Percentiles rank a stretch among this genome's conserved stretches.
Evolutionary conservation across 2,888 invertebrate species (phyloP).

Genomic region (Eupelmus urozonus): DNA sequence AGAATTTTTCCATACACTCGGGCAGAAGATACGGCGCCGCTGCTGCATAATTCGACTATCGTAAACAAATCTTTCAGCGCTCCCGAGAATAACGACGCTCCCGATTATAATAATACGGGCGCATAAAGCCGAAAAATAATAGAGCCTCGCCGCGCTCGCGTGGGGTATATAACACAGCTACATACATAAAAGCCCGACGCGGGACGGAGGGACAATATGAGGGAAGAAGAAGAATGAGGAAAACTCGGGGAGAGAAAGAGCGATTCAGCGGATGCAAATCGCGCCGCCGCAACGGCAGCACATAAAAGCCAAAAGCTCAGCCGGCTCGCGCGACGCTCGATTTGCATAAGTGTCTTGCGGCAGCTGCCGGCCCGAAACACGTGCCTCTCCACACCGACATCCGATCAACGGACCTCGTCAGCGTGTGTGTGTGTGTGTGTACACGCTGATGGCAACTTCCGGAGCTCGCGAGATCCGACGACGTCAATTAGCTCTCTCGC

Average conservation of each 20-base stretch:
- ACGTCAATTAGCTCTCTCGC: slow-evolving; percentile 39
- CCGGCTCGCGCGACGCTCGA: slow-evolving; percentile 66
- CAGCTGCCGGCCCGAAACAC: slow-evolving; percentile 73
- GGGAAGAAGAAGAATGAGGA: slow-evolving; percentile 61
- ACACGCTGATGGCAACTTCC: slow-evolving; percentile 29
- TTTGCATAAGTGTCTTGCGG: slow-evolving; percentile 76
- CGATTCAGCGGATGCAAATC: slow-evolving; percentile 74
- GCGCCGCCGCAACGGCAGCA: slow-evolving; percentile 68
- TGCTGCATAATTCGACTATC: slow-evolving; percentile 37
- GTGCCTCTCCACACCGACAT: slow-evolving; percentile 67
- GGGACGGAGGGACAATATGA: slow-evolving; percentile 54
- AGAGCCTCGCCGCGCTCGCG: too few relatives aligned
- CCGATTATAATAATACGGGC: slow-evolving; percentile 50
- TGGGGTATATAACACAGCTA: background rate
- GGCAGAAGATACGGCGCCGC: too few relatives aligned
- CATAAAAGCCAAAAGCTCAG: slow-evolving; percentile 74
- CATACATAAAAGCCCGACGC: slow-evolving; percentile 10
- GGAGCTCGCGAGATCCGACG: slow-evolving; percentile 43
- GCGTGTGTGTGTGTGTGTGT: too few relatives aligned
- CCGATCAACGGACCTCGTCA: slow-evolving; percentile 72
- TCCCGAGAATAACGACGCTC: slow-evolving; percentile 38
- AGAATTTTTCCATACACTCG: too few relatives aligned
- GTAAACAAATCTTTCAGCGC: slow-evolving; percentile 43
- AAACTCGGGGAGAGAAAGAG: slow-evolving; percentile 46
- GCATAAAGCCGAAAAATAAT: slow-evolving; percentile 51